Evolutionary conservation across 1,140 invertebrate genomes (phyloP), one percentile per base, ranked within the genome.

Genomic region (Pteromalus puparum): DNA sequence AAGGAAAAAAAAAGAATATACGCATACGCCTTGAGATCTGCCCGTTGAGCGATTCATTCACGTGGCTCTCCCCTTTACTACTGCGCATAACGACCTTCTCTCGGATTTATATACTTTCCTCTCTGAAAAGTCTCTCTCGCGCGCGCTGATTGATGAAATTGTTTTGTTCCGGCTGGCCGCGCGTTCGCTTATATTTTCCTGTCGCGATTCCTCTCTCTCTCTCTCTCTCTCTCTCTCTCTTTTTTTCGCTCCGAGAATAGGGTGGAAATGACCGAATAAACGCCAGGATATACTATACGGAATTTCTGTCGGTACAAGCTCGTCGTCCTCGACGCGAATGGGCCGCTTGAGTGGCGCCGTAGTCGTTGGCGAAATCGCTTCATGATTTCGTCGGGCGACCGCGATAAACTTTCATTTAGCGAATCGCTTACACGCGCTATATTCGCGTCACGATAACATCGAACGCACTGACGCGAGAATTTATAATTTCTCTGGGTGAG

Each of bases 221-320:
- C 28, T 34, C 10, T 2, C 10, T 68, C 34, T 65, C 65, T 70
- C 26, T 65, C 28, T 68, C 28, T 81, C 65, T 84, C 34, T 24
- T 77, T 48, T 68, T 81, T 81, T 81, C 18, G 12, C 65, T 6
- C 24, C 26, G 15, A 10, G 15, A 18, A 24, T 24, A 12, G 67
- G 9, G 67, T 70, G 26, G 24, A 70, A 70, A 26, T 26, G 24
- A 70, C 67, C n/a, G 26, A 70, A 70, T 70, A 70, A 70, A 70
- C 12, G 67, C 67, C n/a, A 15, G 12, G 9, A 42, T 24, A 65
- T 65, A 21, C 61, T 34, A 5, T 34, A 34, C 0, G 61, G n/a
- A 65, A 65, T 65, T 65, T 65, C 72, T 15, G 34, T 42, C 7
- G 38, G 38, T 42, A 42, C 10, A 9, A 9, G 9, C 9, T 42